Conservation (phyloP, 1,140 invertebrate species). For the Linepithema humile region DNA sequence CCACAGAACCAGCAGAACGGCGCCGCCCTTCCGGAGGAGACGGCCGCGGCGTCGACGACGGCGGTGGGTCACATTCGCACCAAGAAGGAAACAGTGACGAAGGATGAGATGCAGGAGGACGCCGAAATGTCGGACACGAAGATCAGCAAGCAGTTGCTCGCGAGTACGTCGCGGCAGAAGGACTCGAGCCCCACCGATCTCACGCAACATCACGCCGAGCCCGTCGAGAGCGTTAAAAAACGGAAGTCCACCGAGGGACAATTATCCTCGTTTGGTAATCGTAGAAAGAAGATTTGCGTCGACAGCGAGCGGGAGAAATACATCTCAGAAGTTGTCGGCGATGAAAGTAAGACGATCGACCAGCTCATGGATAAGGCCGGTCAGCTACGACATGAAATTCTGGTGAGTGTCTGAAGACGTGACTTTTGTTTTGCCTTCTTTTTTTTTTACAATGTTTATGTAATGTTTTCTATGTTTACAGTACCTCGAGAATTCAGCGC, state of each 20-base stretch:
- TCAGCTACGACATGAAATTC: slow-evolving; percentile 78
- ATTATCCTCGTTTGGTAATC: slow-evolving; percentile 67
- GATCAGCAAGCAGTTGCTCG: not conserved
- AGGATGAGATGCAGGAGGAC: slow-evolving; percentile 67
- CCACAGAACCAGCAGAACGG: slow-evolving; percentile 82
- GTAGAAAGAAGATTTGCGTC: slow-evolving; percentile 76
- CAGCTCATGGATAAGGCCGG: slow-evolving; percentile 78
- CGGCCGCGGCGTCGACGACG: slow-evolving; percentile 72
- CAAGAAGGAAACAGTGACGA: slow-evolving; percentile 47
- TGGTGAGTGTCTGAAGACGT: slow-evolving; percentile 64
- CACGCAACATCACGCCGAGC: slow-evolving; percentile 52
- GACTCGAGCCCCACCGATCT: not conserved
- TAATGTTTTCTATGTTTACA: slow-evolving; percentile 66
- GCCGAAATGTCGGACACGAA: slow-evolving; percentile 46
- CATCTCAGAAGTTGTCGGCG: slow-evolving; percentile 77
- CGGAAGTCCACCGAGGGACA: slow-evolving; percentile 73
- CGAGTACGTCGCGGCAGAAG: slow-evolving; percentile 35
- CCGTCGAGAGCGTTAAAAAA: slow-evolving; percentile 71
- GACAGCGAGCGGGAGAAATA: slow-evolving; percentile 78
- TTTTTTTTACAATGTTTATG: not conserved
- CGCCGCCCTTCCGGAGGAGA: slow-evolving; percentile 80
- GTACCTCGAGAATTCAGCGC: slow-evolving; percentile 88
- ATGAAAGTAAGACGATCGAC: slow-evolving; percentile 76
- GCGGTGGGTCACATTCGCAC: slow-evolving; percentile 31
- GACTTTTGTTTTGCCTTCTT: not conserved